phyloP scores from a whole-genome alignment of 1,140 invertebrate species.

The Tetramorium parvispinum region DNA sequence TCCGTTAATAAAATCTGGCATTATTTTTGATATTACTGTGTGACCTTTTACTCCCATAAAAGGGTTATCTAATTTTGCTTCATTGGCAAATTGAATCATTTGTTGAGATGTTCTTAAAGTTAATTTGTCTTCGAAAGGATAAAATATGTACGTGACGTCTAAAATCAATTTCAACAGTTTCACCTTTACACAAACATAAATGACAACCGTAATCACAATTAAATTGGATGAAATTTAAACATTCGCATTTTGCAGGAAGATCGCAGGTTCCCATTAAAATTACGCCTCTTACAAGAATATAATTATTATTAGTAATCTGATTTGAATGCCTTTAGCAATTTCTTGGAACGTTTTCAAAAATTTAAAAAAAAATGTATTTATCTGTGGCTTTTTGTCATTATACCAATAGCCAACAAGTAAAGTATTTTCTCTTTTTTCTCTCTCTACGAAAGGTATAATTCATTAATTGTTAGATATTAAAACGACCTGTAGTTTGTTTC shows the following conservation, averaged over 20 bases:
- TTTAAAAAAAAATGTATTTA: too few species aligned
- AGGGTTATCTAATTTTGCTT: background rate
- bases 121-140: background rate
- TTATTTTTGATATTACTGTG: background rate
- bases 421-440: too few species aligned
- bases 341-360: too few species aligned
- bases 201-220: background rate
- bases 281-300: background rate
- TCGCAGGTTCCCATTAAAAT: background rate
- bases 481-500: too few species aligned
- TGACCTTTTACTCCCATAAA: slow-evolving; percentile 11
- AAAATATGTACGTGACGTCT: background rate
- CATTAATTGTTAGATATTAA: too few species aligned
- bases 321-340: too few species aligned
- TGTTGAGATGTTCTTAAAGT: background rate
- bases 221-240: slow-evolving; percentile 1
- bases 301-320: too few species aligned
- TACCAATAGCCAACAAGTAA: too few species aligned
- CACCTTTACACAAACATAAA: background rate
- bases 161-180: background rate
- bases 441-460: too few species aligned
- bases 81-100: background rate
- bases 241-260: background rate
- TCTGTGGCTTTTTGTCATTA: too few species aligned
- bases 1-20: background rate